Evolutionary conservation across 2,888 invertebrate species (phyloP).

Genomic region (Linnaemya vulpina): DNA sequence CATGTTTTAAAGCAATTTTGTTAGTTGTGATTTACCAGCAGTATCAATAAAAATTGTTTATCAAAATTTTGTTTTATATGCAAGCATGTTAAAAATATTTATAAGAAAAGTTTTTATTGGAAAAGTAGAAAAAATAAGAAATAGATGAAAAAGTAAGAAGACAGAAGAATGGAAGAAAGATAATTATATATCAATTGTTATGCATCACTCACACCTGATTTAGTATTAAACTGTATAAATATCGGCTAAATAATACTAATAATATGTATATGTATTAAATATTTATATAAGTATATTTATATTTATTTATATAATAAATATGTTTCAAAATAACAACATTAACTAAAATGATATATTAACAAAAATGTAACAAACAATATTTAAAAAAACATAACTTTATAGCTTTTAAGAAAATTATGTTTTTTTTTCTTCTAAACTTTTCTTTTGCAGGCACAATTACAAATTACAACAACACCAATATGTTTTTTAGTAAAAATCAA

Average conservation of each 20-base stretch:
- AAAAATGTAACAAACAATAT: slow-evolving; percentile 48
- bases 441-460: slow-evolving; percentile 56
- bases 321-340: slow-evolving; percentile 40
- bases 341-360: slow-evolving; percentile 46
- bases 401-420: slow-evolving; percentile 28
- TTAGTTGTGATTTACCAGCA: slow-evolving; percentile 46
- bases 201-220: slow-evolving; percentile 37
- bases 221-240: slow-evolving; percentile 16
- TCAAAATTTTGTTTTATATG: slow-evolving; percentile 41
- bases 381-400: slow-evolving; percentile 57
- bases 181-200: slow-evolving; percentile 30
- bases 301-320: slow-evolving; percentile 17
- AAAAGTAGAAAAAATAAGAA: slow-evolving; percentile 1
- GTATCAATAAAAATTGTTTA: slow-evolving; percentile 14
- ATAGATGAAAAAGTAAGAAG: slow-evolving; percentile 8
- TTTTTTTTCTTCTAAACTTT: slow-evolving; percentile 47
- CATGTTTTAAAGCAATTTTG: slow-evolving; percentile 17
- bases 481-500: slow-evolving; percentile 38
- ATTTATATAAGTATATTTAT: slow-evolving; percentile 35
- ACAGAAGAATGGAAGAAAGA: slow-evolving; percentile 38
- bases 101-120: slow-evolving; percentile 10
- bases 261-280: slow-evolving; percentile 35
- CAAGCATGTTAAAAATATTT: slow-evolving; percentile 59
- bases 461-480: slow-evolving; percentile 67
- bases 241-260: slow-evolving; percentile 38